phyloP scores from a whole-genome alignment of 2,797 vertebrate species.

The Bovichtus diacanthus region DNA sequence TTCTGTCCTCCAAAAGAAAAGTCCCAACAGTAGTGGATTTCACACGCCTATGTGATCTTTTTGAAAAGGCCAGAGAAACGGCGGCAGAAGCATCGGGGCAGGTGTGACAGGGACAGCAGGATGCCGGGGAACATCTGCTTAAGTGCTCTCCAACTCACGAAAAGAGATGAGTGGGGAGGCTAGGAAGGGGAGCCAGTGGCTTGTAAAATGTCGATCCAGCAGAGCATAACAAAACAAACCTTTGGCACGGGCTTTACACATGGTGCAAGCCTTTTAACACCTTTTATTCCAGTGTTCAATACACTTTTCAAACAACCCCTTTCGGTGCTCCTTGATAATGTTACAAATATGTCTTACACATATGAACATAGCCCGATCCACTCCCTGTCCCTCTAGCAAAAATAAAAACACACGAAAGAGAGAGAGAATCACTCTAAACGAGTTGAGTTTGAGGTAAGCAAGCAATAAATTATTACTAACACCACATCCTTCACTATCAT shows the following conservation, averaged over 20 bases:
- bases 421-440: constrained; percentile 1
- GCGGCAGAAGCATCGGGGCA: constrained; percentile 46
- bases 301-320: constrained; percentile 10
- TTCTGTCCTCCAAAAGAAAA: constrained; percentile 3
- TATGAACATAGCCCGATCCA: neutral
- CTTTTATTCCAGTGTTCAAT: constrained; percentile 10
- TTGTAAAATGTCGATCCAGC: constrained; percentile 56
- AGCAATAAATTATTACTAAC: constrained; percentile 22
- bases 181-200: constrained; percentile 37
- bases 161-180: constrained; percentile 26
- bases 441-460: neutral
- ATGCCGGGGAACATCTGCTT: constrained; percentile 65
- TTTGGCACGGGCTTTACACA: constrained; percentile 37
- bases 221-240: constrained; percentile 50
- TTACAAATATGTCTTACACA: neutral
- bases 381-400: neutral
- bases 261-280: neutral
- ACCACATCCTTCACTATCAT: neutral
- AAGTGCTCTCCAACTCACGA: constrained; percentile 48
- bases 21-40: constrained; percentile 18
- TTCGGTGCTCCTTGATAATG: neutral
- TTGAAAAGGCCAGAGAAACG: constrained; percentile 57
- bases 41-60: constrained; percentile 13
- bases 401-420: neutral
- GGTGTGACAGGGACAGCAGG: constrained; percentile 50